Evolutionary conservation across 2,888 invertebrate genomes (phyloP).

Genomic region (Andricus quercusramuli): DNA sequence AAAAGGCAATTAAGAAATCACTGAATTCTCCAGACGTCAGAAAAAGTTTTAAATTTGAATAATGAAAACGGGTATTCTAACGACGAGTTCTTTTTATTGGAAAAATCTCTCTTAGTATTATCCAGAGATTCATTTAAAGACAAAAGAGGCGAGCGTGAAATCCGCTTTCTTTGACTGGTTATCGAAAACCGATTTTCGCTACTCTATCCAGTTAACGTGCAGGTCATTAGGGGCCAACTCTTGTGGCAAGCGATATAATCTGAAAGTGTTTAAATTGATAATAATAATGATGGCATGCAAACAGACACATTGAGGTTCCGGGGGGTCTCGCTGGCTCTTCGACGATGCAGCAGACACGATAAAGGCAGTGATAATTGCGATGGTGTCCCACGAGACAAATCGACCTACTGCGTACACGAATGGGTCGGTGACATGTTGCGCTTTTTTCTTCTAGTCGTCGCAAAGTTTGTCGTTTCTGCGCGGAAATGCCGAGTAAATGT

Average conservation of each 20-base stretch:
- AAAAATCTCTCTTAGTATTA: not conserved
- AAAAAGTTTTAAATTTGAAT: constrained; percentile 12
- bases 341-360: not conserved
- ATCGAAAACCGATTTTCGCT: constrained; percentile 3
- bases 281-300: not conserved
- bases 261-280: not conserved
- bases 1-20: constrained; percentile 2
- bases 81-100: not conserved
- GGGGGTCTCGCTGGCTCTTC: not conserved
- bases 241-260: not conserved
- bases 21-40: not conserved
- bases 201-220: constrained; percentile 1
- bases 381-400: not conserved
- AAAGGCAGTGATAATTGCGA: constrained; percentile 3
- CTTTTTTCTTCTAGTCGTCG: not conserved
- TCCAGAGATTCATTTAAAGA: constrained; percentile 15
- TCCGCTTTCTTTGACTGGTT: not conserved
- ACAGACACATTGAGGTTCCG: not conserved
- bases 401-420: not conserved
- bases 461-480: not conserved
- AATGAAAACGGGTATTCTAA: constrained; percentile 10
- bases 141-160: constrained; percentile 16
- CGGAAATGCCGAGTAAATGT: not conserved
- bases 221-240: not conserved
- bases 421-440: not conserved